Base-by-base conservation (phyloP, 2,888 invertebrate species). In the Belgica antarctica region DNA sequence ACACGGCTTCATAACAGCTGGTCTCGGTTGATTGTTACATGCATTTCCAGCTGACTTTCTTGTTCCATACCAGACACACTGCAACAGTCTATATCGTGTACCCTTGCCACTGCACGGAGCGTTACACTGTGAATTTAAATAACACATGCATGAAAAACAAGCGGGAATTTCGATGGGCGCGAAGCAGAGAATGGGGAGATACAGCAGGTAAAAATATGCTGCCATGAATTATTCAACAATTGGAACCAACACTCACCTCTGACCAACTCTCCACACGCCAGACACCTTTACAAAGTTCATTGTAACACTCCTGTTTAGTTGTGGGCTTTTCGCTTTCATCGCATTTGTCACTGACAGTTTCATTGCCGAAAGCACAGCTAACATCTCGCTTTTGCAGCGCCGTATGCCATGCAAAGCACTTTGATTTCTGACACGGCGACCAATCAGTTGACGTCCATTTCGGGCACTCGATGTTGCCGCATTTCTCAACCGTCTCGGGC, bases 181-280 rank as follows among this genome's bases (percentile, higher is more conserved):
- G n/a, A n/a, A n/a, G n/a, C n/a, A n/a, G n/a, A n/a, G n/a, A n/a
- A n/a, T n/a, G n/a, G n/a, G n/a, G n/a, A n/a, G n/a, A n/a, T n/a
- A n/a, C n/a, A n/a, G n/a, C n/a, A n/a, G n/a, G 34, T 12, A 47
- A 47, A 47, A 47, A 47, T 17, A 47, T 12, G 17, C 15, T 17
- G n/a, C 27, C 59, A 59, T 59, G 59, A 59, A 59, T 59, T 22
- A 59, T 59, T 59, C 59, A 59, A 19, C 27, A 59, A 22, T 27
- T 59, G 2, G 17, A 15, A 19, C 2, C 52, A n/a, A 22, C 63
- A 75, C 78, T 80, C 81, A 96, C 96, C 87, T 92, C 89, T 46
- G 94, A 94, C 97, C 97, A 97, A 71, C 91, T 86, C 7, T 94
- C 93, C 2, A 91, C 89, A 72, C 89, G 86, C 97, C 97, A 98